Evolutionary conservation across 2,797 vertebrate genomes (phyloP).

Genomic region (Craterocephalus amniculus): DNA sequence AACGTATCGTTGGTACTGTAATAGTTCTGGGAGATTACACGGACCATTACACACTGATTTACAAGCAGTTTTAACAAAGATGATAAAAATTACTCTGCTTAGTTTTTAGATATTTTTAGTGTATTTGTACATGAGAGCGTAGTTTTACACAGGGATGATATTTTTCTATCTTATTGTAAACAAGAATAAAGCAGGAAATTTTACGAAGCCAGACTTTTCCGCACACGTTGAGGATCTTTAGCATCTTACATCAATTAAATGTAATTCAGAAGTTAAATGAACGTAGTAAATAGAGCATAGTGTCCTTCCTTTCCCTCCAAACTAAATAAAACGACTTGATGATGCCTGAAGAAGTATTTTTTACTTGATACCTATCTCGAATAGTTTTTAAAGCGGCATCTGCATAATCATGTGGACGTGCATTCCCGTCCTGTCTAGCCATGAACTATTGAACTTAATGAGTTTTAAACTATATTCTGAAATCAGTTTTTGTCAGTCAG

Average conservation of each 20-base stretch:
- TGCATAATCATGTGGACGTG: background rate
- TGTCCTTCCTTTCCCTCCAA: background rate
- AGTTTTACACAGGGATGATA: background rate
- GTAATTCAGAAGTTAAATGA: background rate
- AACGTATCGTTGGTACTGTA: background rate
- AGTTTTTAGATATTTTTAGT: background rate
- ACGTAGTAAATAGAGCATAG: background rate
- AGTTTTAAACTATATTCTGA: slow-evolving; percentile 15
- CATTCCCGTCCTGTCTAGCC: background rate
- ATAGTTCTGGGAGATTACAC: background rate
- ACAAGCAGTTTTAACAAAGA: background rate
- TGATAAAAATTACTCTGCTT: background rate
- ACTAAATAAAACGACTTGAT: background rate
- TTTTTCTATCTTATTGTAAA: background rate
- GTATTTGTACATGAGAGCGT: background rate
- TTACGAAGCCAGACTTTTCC: background rate
- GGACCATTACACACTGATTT: background rate
- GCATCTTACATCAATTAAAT: background rate
- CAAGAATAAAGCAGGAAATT: background rate
- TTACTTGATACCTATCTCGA: background rate
- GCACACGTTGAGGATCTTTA: background rate
- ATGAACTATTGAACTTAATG: slow-evolving; percentile 10
- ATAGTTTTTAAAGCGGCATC: too few relatives aligned
- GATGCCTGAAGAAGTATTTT: background rate
- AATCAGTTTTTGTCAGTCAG: slow-evolving; percentile 27